These are phyloP conservation scores for Megaptera novaeangliae DNA, from an alignment of 2,113 vertebrate genomes.

Conservation along the genomic window DNA sequence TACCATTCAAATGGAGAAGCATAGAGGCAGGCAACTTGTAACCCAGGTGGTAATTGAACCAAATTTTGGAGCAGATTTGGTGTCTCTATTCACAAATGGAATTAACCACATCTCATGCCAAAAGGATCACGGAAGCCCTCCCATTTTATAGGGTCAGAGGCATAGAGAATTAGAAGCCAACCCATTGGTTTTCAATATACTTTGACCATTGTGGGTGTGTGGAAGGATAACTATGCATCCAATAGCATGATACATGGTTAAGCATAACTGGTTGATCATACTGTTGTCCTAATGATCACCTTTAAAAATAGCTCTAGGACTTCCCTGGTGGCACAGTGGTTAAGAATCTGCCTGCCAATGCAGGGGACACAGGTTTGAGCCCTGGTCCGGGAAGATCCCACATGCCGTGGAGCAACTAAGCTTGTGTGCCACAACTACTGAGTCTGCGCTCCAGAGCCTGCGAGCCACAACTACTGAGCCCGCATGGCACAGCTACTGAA, in stretches of 20 bases:
- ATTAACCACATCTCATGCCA: slow-evolving; percentile 37
- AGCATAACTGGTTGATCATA: neutral
- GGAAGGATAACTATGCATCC: neutral
- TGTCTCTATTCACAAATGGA: slow-evolving; percentile 62
- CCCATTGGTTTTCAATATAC: neutral
- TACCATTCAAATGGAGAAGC: neutral
- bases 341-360: too few relatives aligned
- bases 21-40: slow-evolving; percentile 17
- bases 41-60: slow-evolving; percentile 52
- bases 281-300: neutral
- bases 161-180: neutral
- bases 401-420: too few relatives aligned
- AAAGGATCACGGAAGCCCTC: neutral
- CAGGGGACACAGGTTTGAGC: too few relatives aligned
- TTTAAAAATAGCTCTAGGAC: neutral
- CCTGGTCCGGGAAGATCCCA: too few relatives aligned
- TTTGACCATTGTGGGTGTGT: neutral
- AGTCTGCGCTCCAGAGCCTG: too few relatives aligned
- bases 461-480: too few relatives aligned
- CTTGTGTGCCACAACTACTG: too few relatives aligned
- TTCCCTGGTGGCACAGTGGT: too few relatives aligned
- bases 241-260: neutral
- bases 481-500: too few relatives aligned
- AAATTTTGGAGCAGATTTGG: slow-evolving; percentile 40
- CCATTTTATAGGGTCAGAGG: slow-evolving; percentile 1